Base-by-base conservation (phyloP, 2,797 vertebrate genomes). In the Falco columbarius region DNA sequence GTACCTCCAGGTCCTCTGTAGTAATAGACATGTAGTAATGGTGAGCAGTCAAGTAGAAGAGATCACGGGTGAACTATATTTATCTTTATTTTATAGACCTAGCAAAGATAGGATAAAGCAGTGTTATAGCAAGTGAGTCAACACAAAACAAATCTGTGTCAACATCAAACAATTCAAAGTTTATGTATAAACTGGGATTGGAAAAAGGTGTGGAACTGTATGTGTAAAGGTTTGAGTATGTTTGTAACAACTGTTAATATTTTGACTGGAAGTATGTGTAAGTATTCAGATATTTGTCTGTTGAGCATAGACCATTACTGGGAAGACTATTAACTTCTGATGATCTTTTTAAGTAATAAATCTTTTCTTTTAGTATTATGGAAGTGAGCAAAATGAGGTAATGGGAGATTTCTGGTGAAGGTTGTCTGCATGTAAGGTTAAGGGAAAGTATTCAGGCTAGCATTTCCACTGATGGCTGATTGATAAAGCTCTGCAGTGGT, bases 11-110 rank as follows among this genome's bases (percentile, higher is more conserved):
- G 82, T 14, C 36, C 61, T 80, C 44, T 18, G 0, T 16, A 29
- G 22, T 11, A 5, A 22, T 6, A 3, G 42, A 13, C 0, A 2
- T 29, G 88, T 5, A n/a, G 80, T 51, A 7, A 27, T 0, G 0
- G 67, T 36, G 83, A 86, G 20, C 40, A 36, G 86, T 55, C 24
- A 11, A 23, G 70, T 26, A 30, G 21, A 24, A 65, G 49, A 51
- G 44, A 29, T 4, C 9, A 12, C 0, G 1, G 23, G n/a, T n/a
- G 49, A 67, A 5, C 49, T 34, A 5, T 15, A n/a, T 61, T 81
- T 72, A 9, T 76, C 29, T 66, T 44, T 61, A 3, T 27, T 80
- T 88, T 63, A 44, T 47, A 47, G 65, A 16, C 26, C 49, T 80
- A 52, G 38, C 55, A 67, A 34, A 71, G 51, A 62, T 23, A 47